Evolutionary conservation across 2,888 invertebrate genomes (phyloP).

Genomic region (Microctonus brassicae): DNA sequence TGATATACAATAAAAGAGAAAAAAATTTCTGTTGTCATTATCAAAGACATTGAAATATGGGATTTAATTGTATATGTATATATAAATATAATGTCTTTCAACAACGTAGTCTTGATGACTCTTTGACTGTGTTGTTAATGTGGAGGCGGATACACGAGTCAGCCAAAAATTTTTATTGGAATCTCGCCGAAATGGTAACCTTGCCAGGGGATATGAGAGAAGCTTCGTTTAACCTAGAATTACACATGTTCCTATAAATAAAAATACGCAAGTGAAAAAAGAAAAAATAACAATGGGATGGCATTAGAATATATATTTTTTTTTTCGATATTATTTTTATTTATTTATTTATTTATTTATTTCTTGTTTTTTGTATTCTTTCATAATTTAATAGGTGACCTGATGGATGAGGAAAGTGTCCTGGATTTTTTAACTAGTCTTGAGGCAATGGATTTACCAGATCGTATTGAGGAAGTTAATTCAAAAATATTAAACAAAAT

Average conservation of each 20-base stretch:
- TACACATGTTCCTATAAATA: conserved; percentile 32
- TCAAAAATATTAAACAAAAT: conserved; percentile 90
- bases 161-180: conserved; percentile 61
- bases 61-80: conserved; percentile 4
- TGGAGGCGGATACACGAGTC: conserved; percentile 41
- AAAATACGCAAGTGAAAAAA: conserved; percentile 14
- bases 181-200: conserved; percentile 55
- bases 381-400: conserved; percentile 78
- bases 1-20: too few species aligned
- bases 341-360: too few species aligned
- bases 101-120: conserved; percentile 23
- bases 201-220: conserved; percentile 54
- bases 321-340: neutral
- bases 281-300: neutral
- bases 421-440: conserved; percentile 93
- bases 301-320: neutral
- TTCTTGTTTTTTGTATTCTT: conserved; percentile 19
- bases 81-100: conserved; percentile 15
- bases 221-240: conserved; percentile 56
- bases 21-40: neutral
- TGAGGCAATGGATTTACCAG: conserved; percentile 94
- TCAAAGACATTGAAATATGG: neutral
- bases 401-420: conserved; percentile 95
- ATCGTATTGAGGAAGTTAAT: conserved; percentile 96
- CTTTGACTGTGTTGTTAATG: conserved; percentile 9